Evolutionary conservation across 2,797 vertebrate species (phyloP), one percentile per base, ranked within the genome.

Genomic region (Kryptolebias ocellatus): DNA sequence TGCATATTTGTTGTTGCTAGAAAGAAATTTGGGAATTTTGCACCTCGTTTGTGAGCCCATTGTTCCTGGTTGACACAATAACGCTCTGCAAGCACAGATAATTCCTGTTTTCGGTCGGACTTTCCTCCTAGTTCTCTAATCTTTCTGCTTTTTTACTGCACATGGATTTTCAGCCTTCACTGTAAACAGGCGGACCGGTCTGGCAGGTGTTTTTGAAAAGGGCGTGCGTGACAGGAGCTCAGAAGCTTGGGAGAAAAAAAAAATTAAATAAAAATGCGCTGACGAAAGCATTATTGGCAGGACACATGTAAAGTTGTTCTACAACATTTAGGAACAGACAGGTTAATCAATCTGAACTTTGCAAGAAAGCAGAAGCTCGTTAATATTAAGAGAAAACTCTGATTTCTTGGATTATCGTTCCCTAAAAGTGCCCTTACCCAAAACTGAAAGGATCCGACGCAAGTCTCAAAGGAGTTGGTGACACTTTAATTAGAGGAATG

Each of bases 131-230:
- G 1, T 3, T 1, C 42, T 73, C 10, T 42, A 3, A 42, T 14
- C 39, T 42, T 42, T 14, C 8, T 10, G 11, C 54, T 50, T 34
- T 66, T 50, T 6, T 18, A 7, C 0, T 28, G 15, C 15, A 27
- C 53, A 12, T 60, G 10, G 0, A 34, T 63, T 72, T 78, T 76
- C 18, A 20, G 34, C 53, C 31, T 18, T 58, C 10, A 66, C 51
- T 7, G 63, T 45, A 66, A 53, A 80, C 27, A 52, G 75, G 34
- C 12, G 24, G 83, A 79, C 85, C 75, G 78, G 85, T 85, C 52
- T 10, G 31, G 55, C 77, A 6, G 67, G 83, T 67, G 39, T 72
- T 91, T 89, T 74, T 53, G 2, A 78, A 72, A 55, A 80, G 46
- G 20, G 67, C 72, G 58, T 15, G 72, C 61, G 45, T 51, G 72